A percentile compares a stretch with the other conserved stretches of the same genome.
These are phyloP conservation scores for Drosophila hamatofila DNA, from an alignment of 2,888 invertebrate genomes.

Conservation along the genomic window DNA sequence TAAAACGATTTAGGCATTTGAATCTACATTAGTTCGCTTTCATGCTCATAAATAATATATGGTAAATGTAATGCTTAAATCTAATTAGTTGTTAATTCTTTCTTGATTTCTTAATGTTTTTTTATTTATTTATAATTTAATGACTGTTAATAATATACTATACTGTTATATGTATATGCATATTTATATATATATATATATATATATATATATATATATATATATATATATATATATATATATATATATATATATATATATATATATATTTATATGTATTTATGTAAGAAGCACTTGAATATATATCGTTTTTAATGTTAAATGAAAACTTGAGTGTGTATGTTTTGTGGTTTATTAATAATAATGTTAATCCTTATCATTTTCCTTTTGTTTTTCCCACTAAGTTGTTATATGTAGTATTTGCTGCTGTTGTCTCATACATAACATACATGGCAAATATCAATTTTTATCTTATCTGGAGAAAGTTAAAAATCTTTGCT, in stretches of 20 bases:
- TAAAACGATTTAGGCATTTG: constrained; percentile 61
- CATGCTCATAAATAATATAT: constrained; percentile 64
- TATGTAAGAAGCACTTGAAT: constrained; percentile 86
- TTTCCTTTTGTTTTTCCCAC: constrained; percentile 29
- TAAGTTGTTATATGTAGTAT: constrained; percentile 49
- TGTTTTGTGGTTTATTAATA: constrained; percentile 29
- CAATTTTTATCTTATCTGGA: constrained; percentile 55
- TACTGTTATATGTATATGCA: constrained; percentile 63
- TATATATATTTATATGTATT: constrained; percentile 71
- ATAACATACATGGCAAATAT: constrained; percentile 40
- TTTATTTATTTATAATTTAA: constrained; percentile 33
- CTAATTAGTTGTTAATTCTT: constrained; percentile 69
- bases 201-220: constrained; percentile 59
- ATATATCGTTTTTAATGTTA: constrained; percentile 84
- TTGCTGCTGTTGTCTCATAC: constrained; percentile 46
- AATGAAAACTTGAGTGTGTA: constrained; percentile 75
- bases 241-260: constrained; percentile 58
- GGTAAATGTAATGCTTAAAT: constrained; percentile 67
- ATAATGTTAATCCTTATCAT: constrained; percentile 24
- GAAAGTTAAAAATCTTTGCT: constrained; percentile 70
- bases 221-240: constrained; percentile 62
- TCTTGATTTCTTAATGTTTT: constrained; percentile 25
- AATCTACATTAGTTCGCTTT: constrained; percentile 61
- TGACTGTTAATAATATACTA: constrained; percentile 64
- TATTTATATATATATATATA: constrained; percentile 52